Base-by-base conservation (phyloP, 2,113 vertebrate species). In the Conger conger region DNA sequence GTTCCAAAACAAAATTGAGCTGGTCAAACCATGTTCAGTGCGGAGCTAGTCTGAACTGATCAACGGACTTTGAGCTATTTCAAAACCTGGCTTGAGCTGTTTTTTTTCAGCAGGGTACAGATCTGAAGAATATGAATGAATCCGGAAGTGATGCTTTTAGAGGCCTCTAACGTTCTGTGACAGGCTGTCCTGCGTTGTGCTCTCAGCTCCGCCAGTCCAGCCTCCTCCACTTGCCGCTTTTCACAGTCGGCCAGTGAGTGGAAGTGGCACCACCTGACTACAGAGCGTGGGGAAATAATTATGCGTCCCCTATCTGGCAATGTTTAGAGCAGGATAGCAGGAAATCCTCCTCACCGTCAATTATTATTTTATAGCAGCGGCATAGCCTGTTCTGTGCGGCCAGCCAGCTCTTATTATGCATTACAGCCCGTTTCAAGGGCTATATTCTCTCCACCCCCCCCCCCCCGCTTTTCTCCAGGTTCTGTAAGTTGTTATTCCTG, bases 401-500 rank as follows among this genome's bases (percentile, higher is more conserved):
- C 23, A 23, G 57, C 18, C 57, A 27, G 57, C 4, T 5, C 23
- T 63, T 63, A 23, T 20, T 63, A 7, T 63, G 57, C 20, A 50
- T 50, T 16, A 11, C 20, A 27, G 20, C 23, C 57, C 23, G 57
- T 20, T 63, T 63, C 57, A 63, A 27, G 0, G 23, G 57, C 57
- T 63, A 3, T 27, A 23, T 7, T 27, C 33, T 77, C 45, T 80
- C 17, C 37, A 83, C 54, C 82, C 36, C 42, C 45, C 53, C 27
- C 36, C 27, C 6, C 76, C n/a, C 0, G 1, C 27, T n/a, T 79
- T 30, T 42, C 54, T 79, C n/a, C n/a, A n/a, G 37, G 17, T 57
- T 23, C 60, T 35, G 36, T 68, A 17, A 40, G 27, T n/a, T 87
- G 82, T 57, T 81, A 23, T 54, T 86, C 81, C 81, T 73, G 79